Base-by-base conservation (phyloP, 2,888 invertebrate genomes). In the Diarsia mendica region DNA sequence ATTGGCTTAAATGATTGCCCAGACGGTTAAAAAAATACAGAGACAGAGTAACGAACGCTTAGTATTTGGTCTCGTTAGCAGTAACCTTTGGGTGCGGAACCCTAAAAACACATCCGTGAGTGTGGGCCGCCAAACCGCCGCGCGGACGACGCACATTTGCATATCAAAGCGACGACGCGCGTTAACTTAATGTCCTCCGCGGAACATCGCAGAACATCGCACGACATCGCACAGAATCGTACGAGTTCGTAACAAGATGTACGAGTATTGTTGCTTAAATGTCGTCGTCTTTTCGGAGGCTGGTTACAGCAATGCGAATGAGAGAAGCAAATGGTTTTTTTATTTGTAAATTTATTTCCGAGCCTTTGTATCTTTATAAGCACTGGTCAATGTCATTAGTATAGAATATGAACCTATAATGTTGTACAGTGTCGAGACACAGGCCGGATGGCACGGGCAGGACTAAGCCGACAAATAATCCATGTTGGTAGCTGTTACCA, bases 131-230 rank as follows among this genome's bases (percentile, higher is more conserved):
- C 61, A 15, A 4, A 10, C 53, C 53, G 53, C 53, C 33, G 48
- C 63, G 55, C 49, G 79, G 65, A 65, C 79, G 48, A 18, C 66
- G 66, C 23, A 55, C 61, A 86, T 87, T 87, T 66, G 79, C 87
- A 87, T 87, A 82, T 86, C 87, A 87, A 87, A 87, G 87, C 80
- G 73, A 49, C 76, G 79, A 58, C 79, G 77, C 80, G 80, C 76
- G 73, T 72, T 79, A 74, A 84, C 82, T 77, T 77, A 81, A 85
- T 80, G 82, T 74, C 65, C 60, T 78, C 60, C 67, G 67, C 71
- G 58, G 60, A 71, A 55, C 33, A 68, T 63, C 65, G 74, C 60
- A n/a, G 48, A 68, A 55, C 28, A 68, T 63, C 61, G 74, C 63
- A 18, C 51, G 51, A n/a, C 51, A 68, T 63, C 65, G 74, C 60